These are phyloP conservation scores for Gnathonemus longibarbis DNA, from an alignment of 2,113 vertebrate genomes.

Conservation along the genomic window DNA sequence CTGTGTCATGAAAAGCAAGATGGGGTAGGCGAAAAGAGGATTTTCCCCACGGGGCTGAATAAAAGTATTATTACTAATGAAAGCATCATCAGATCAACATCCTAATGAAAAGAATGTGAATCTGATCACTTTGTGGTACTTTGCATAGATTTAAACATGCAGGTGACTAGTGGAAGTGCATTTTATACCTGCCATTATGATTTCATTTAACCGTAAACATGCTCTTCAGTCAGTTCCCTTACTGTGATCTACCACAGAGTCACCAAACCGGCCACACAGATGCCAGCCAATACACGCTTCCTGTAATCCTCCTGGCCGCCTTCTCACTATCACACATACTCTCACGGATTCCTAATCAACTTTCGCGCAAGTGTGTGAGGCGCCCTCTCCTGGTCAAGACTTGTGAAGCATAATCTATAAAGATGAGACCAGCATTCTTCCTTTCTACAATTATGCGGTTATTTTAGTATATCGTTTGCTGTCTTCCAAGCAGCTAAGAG, in stretches of 20 bases:
- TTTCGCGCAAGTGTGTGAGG: not conserved
- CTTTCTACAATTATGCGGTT: not conserved
- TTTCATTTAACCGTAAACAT: not conserved
- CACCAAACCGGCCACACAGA: conserved; percentile 6
- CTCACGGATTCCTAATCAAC: not conserved
- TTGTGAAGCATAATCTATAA: not conserved
- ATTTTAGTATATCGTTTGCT: not conserved
- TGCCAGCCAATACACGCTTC: not conserved
- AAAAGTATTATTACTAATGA: not conserved
- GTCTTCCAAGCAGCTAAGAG: not conserved
- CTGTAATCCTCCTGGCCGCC: not conserved
- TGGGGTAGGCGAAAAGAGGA: not conserved
- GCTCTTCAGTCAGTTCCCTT: conserved; percentile 25
- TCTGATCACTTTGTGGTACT: not conserved
- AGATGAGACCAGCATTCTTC: not conserved
- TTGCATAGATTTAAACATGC: not conserved
- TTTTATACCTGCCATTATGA: not conserved
- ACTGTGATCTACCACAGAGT: not conserved
- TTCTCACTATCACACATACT: not conserved
- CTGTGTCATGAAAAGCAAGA: not conserved
- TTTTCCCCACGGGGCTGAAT: not conserved
- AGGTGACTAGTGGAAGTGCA: not conserved
- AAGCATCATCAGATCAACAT: not conserved
- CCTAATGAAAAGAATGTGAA: not conserved
- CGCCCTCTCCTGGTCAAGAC: not conserved